Evolutionary conservation across 2,113 vertebrate species (phyloP).

Genomic region (Propithecus coquereli): DNA sequence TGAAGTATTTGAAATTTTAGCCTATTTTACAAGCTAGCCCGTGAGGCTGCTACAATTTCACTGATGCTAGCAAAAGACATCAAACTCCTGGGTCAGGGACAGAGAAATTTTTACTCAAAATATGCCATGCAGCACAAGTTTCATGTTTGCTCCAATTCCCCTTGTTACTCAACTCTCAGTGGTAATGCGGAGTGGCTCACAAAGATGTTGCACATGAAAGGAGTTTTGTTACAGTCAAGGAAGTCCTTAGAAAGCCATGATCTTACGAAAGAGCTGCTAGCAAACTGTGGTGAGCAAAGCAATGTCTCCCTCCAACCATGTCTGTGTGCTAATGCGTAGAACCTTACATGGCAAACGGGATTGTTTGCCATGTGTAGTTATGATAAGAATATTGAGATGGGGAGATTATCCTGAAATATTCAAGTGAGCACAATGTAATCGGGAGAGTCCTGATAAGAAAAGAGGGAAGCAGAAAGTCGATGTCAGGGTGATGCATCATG

Average conservation of each 20-base stretch:
- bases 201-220: background rate
- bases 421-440: background rate
- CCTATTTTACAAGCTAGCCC: background rate
- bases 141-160: background rate
- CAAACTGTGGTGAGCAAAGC: background rate
- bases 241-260: background rate
- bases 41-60: no score
- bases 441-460: accelerated
- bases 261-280: background rate
- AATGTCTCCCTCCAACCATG: background rate
- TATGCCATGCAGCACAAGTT: background rate
- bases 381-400: background rate
- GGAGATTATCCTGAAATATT: background rate
- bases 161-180: background rate
- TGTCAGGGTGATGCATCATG: background rate
- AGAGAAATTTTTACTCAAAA: background rate
- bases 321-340: background rate
- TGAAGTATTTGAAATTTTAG: background rate
- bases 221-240: background rate
- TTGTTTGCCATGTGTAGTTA: background rate
- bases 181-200: background rate
- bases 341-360: background rate
- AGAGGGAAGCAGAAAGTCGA: background rate
- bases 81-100: background rate
- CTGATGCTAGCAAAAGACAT: background rate